phyloP scores from a whole-genome alignment of 2,888 invertebrate genomes.

The Coleophora flavipennella region DNA sequence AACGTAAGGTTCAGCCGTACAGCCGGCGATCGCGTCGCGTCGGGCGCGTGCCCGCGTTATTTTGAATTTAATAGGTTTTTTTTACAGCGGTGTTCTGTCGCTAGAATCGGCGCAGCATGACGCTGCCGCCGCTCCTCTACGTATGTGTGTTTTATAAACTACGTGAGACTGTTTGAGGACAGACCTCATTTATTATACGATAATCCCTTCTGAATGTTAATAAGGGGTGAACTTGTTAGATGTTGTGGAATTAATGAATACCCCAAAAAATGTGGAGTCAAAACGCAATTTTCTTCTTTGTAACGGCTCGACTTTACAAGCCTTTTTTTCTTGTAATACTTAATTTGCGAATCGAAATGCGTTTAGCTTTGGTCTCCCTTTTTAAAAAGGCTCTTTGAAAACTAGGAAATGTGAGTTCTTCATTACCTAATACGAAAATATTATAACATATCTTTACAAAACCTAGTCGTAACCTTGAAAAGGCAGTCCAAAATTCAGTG shows the following conservation, averaged over 20 bases:
- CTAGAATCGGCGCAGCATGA: slow-evolving; percentile 25
- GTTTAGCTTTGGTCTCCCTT: neutral
- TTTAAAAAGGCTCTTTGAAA: no score
- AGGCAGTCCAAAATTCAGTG: no score
- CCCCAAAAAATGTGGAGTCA: neutral
- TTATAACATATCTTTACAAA: no score
- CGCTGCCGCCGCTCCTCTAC: slow-evolving; percentile 12
- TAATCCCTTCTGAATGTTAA: slow-evolving; percentile 10
- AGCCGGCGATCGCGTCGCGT: slow-evolving; percentile 28
- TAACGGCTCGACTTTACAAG: neutral
- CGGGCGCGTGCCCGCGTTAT: slow-evolving; percentile 53
- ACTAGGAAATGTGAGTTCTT: no score
- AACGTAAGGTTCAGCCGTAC: slow-evolving; percentile 24
- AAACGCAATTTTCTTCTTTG: no score
- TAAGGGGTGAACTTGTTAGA: neutral
- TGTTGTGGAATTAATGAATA: no score
- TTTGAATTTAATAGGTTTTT: slow-evolving; percentile 39
- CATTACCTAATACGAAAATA: no score
- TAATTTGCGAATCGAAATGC: no score
- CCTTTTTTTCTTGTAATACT: neutral
- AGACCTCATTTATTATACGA: slow-evolving; percentile 7
- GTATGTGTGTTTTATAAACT: slow-evolving; percentile 16
- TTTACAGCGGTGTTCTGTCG: slow-evolving; percentile 24
- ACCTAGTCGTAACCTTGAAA: no score
- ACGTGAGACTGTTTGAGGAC: slow-evolving; percentile 10